Conservation (phyloP, 2,888 invertebrate species). For the Pseudanteris insignis region DNA sequence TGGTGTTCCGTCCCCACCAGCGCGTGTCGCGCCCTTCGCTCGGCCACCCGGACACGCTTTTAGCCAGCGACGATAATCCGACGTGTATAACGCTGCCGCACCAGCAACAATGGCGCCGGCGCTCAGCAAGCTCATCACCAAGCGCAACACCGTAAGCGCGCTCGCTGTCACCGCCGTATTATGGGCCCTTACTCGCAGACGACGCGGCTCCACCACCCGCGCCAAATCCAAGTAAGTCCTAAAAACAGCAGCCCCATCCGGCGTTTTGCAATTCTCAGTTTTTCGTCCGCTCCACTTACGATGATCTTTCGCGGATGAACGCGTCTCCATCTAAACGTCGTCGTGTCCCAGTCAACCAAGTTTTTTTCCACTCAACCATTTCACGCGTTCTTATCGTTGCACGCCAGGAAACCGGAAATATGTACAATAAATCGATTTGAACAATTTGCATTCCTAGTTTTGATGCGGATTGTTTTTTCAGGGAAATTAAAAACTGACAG, state of each 20-base stretch:
- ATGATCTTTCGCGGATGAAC: no score
- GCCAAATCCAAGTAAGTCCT: slow-evolving; percentile 45
- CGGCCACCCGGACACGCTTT: not conserved
- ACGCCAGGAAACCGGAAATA: no score
- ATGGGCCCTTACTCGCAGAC: slow-evolving; percentile 56
- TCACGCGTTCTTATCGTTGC: no score
- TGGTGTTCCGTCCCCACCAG: not conserved
- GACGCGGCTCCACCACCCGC: slow-evolving; percentile 42
- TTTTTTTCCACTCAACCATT: no score
- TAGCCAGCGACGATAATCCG: not conserved
- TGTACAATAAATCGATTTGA: no score
- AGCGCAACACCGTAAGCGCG: slow-evolving; percentile 74
- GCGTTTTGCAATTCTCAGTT: no score
- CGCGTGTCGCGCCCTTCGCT: not conserved
- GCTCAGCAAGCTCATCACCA: slow-evolving; percentile 78
- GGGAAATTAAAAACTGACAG: no score
- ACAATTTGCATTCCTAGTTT: no score
- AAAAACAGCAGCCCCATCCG: no score
- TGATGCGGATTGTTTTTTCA: no score
- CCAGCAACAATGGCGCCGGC: slow-evolving; percentile 74
- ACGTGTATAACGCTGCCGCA: not conserved
- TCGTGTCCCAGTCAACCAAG: not conserved
- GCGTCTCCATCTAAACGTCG: not conserved
- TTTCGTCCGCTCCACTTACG: not conserved
- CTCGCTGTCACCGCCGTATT: slow-evolving; percentile 69